Conservation (phyloP, 2,888 invertebrate genomes). For the Stenodema calcarata region DNA sequence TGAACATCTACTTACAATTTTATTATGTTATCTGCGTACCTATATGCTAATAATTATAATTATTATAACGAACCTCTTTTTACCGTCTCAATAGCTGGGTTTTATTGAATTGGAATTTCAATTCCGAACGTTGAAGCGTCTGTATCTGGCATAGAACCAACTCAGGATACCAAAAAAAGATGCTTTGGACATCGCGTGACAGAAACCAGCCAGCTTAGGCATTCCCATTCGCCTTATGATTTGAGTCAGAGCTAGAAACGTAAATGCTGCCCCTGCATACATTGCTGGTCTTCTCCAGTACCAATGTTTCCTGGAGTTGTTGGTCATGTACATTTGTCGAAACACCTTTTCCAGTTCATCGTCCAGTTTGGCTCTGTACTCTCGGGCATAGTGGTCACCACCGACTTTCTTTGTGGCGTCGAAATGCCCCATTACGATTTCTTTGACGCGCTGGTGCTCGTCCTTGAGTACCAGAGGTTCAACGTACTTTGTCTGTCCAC, state of each 20-base stretch:
- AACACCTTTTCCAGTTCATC: constrained; percentile 85
- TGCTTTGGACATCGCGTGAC: constrained; percentile 84
- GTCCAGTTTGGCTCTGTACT: constrained; percentile 82
- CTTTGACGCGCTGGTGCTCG: constrained; percentile 81
- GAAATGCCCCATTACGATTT: constrained; percentile 79
- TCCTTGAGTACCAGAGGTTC: constrained; percentile 68
- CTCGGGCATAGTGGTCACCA: constrained; percentile 90
- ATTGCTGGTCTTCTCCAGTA: constrained; percentile 95
- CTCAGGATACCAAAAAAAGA: constrained; percentile 70
- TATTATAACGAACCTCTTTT: too few species aligned
- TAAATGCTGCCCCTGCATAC: constrained; percentile 83
- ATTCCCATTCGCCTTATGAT: constrained; percentile 83
- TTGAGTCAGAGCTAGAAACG: constrained; percentile 88
- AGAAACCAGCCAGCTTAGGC: constrained; percentile 81
- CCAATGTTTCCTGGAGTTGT: constrained; percentile 94
- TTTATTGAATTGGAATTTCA: neutral
- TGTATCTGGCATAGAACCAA: constrained; percentile 95
- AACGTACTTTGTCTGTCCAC: constrained; percentile 74
- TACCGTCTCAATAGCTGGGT: neutral
- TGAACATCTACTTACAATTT: too few species aligned
- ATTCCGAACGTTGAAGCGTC: constrained; percentile 63
- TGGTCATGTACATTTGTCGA: constrained; percentile 64
- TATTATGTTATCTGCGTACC: too few species aligned
- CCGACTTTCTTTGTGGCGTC: constrained; percentile 95
- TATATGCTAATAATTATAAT: too few species aligned